phyloP scores from a whole-genome alignment of 2,113 vertebrate genomes.

The Pelecanus crispus region DNA sequence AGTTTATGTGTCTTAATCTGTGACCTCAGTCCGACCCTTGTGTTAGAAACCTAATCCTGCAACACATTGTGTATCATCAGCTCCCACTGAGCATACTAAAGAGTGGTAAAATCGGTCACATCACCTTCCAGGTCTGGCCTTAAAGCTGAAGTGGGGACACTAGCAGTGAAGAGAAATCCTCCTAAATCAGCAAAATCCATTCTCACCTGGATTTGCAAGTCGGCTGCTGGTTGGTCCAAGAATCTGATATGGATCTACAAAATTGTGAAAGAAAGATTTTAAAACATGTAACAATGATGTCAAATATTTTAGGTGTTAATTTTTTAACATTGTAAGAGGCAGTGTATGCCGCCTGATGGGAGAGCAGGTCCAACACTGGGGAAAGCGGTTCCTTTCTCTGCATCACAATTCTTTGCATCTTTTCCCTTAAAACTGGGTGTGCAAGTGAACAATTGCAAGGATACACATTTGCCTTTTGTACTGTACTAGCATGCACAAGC shows the following conservation, averaged over 20 bases:
- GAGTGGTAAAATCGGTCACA: not conserved
- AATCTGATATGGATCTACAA: constrained; percentile 93
- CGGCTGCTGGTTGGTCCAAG: constrained; percentile 94
- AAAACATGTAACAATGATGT: not conserved
- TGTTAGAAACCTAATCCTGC: not conserved
- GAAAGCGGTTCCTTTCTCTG: not conserved
- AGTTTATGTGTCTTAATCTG: not conserved
- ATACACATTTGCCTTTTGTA: not conserved
- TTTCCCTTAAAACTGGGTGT: not conserved
- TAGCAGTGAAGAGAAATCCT: not conserved
- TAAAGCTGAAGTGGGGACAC: not conserved
- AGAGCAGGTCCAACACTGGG: not conserved
- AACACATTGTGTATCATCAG: not conserved
- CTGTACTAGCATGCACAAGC: not conserved
- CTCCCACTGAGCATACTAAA: not conserved
- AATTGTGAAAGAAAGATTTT: not conserved
- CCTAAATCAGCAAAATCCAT: not conserved
- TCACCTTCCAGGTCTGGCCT: not conserved
- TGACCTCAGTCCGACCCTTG: not conserved
- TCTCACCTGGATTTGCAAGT: constrained; percentile 96
- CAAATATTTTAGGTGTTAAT: not conserved
- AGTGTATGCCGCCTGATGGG: not conserved
- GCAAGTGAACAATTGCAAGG: not conserved
- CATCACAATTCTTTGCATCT: not conserved
- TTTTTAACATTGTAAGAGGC: not conserved